These are phyloP conservation scores for Pseudomyrmex sp. DNA, from an alignment of 1,140 invertebrate species.

Conservation along the genomic window DNA sequence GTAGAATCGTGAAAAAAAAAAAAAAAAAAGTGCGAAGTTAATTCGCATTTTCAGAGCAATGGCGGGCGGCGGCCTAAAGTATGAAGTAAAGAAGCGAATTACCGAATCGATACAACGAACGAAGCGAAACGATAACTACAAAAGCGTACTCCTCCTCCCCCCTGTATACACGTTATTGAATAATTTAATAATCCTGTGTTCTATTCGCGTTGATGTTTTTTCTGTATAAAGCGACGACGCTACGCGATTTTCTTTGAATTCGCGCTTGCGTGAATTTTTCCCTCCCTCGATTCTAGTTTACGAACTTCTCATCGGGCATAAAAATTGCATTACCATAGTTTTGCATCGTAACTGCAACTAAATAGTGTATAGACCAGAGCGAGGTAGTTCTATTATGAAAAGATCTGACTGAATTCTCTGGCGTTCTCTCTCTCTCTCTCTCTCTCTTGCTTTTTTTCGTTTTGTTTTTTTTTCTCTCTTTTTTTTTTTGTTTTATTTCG, in stretches of 20 bases:
- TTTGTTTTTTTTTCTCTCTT: too few species aligned
- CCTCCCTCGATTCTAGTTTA: background rate
- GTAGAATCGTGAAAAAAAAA: constrained; percentile 39
- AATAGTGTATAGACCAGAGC: too few species aligned
- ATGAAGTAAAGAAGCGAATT: constrained; percentile 28
- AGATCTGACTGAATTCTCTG: too few species aligned
- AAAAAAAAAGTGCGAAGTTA: constrained; percentile 25
- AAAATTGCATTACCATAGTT: constrained; percentile 1
- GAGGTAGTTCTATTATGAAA: too few species aligned
- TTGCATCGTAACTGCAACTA: background rate
- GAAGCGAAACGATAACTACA: constrained; percentile 6
- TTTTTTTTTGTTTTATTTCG: background rate
- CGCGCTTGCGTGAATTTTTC: background rate
- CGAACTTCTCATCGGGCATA: background rate
- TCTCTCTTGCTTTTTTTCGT: too few species aligned
- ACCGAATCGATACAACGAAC: background rate
- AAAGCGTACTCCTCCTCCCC: too few species aligned
- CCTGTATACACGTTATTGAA: background rate
- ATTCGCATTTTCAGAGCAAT: constrained; percentile 46
- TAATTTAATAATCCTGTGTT: constrained; percentile 26
- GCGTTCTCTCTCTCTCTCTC: too few species aligned
- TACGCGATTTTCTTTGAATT: constrained; percentile 11
- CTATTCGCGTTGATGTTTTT: constrained; percentile 1
- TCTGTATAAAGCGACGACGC: background rate
- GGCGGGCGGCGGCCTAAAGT: constrained; percentile 13